Evolutionary conservation across 2,888 invertebrate species (phyloP).

Genomic region (Metalampra italica): DNA sequence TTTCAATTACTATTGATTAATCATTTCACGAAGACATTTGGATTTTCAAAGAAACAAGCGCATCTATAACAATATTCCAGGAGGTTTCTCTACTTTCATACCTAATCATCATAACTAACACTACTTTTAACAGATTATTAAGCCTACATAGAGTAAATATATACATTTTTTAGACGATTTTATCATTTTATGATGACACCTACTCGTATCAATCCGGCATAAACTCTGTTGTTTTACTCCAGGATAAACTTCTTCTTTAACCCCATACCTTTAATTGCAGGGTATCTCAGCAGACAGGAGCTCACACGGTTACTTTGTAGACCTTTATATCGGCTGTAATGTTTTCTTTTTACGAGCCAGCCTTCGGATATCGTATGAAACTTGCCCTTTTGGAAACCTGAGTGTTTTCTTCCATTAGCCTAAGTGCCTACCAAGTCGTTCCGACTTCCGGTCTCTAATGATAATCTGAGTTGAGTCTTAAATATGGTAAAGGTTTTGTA

Average conservation of each 20-base stretch:
- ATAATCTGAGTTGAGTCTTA: slow-evolving; percentile 30
- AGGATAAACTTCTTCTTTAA: neutral
- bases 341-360: slow-evolving; percentile 30
- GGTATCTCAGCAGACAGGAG: neutral
- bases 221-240: too few relatives aligned
- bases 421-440: slow-evolving; percentile 28
- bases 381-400: slow-evolving; percentile 30
- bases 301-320: slow-evolving; percentile 4
- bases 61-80: too few relatives aligned
- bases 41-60: too few relatives aligned
- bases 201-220: too few relatives aligned
- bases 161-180: too few relatives aligned
- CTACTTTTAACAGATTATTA: too few relatives aligned
- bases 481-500: slow-evolving; percentile 3
- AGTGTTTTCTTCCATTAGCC: slow-evolving; percentile 46
- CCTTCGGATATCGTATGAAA: slow-evolving; percentile 26
- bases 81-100: too few relatives aligned
- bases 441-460: slow-evolving; percentile 23
- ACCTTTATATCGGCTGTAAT: slow-evolving; percentile 20
- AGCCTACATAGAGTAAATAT: too few relatives aligned
- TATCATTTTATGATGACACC: too few relatives aligned
- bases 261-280: neutral
- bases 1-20: too few relatives aligned
- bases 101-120: too few relatives aligned
- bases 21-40: too few relatives aligned